These are phyloP conservation scores for Calonectris borealis DNA, from an alignment of 2,113 vertebrate genomes.

Conservation along the genomic window DNA sequence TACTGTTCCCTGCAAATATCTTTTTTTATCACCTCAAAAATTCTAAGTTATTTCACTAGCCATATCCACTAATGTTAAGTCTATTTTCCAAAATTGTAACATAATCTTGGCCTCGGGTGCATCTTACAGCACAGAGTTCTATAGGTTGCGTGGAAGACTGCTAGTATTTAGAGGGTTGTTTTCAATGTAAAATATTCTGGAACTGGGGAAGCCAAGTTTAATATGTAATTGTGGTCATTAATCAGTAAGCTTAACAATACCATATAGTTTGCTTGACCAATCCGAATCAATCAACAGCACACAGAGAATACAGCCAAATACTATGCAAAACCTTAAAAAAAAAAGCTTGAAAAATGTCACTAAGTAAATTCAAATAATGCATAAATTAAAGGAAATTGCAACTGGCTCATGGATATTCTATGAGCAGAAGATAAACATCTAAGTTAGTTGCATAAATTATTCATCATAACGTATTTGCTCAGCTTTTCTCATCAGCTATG, in stretches of 20 bases:
- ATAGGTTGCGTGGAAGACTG: neutral
- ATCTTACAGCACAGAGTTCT: neutral
- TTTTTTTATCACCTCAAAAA: neutral
- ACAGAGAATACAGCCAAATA: neutral
- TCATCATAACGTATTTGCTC: slow-evolving; percentile 56
- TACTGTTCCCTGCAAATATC: neutral
- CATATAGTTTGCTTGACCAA: neutral
- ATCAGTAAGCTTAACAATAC: neutral
- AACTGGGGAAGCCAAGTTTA: neutral
- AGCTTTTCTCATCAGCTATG: slow-evolving; percentile 40
- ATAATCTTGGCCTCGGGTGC: neutral
- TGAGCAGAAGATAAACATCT: slow-evolving; percentile 63
- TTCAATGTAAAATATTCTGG: neutral
- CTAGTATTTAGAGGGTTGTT: neutral
- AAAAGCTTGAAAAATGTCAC: neutral
- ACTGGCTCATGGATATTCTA: slow-evolving; percentile 63
- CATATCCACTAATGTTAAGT: neutral
- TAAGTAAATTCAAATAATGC: slow-evolving; percentile 52
- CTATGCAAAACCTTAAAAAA: neutral
- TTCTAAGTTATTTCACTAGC: neutral
- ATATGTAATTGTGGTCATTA: neutral
- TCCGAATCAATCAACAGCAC: neutral
- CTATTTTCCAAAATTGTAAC: neutral
- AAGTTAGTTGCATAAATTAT: slow-evolving; percentile 62
- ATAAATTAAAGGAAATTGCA: slow-evolving; percentile 45